A percentile compares a stretch with the other conserved stretches of the same genome.
These are phyloP conservation scores for Telenomus remus DNA, from an alignment of 1,140 invertebrate genomes.

Conservation along the genomic window DNA sequence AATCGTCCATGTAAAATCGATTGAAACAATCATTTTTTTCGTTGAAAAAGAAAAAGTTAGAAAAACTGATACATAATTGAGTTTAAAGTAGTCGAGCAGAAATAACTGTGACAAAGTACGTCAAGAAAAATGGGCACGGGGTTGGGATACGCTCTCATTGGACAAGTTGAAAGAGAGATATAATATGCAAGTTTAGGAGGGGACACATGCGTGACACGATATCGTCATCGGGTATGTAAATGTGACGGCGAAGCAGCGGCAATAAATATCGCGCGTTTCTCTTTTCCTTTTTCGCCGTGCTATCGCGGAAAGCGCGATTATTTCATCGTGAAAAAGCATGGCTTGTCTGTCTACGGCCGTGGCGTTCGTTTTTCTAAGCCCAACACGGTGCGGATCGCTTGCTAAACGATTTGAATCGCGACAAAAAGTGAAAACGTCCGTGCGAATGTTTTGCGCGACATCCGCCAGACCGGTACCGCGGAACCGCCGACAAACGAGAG, in stretches of 20 bases:
- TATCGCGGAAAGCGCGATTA: too few species aligned
- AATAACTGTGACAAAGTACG: conserved; percentile 5
- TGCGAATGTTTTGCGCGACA: conserved; percentile 19
- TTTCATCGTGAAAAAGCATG: background rate
- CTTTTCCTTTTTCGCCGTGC: conserved; percentile 34
- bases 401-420: conserved; percentile 31
- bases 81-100: too few species aligned
- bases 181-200: conserved; percentile 56
- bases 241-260: conserved; percentile 68
- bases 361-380: background rate
- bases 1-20: too few species aligned
- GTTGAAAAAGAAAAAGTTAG: too few species aligned
- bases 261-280: conserved; percentile 65
- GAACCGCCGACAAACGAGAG: conserved; percentile 58
- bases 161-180: conserved; percentile 36
- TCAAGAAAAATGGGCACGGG: conserved; percentile 52
- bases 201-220: conserved; percentile 61
- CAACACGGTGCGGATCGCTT: background rate
- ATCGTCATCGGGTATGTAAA: conserved; percentile 71
- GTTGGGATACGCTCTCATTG: conserved; percentile 30
- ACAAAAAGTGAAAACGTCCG: conserved; percentile 50
- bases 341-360: conserved; percentile 11
- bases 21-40: too few species aligned
- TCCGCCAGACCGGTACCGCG: conserved; percentile 48
- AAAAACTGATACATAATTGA: too few species aligned